A percentile compares a stretch with the other conserved stretches of the same genome.
Conservation (phyloP, 2,888 invertebrate species). For the Cephus pygmeus region DNA sequence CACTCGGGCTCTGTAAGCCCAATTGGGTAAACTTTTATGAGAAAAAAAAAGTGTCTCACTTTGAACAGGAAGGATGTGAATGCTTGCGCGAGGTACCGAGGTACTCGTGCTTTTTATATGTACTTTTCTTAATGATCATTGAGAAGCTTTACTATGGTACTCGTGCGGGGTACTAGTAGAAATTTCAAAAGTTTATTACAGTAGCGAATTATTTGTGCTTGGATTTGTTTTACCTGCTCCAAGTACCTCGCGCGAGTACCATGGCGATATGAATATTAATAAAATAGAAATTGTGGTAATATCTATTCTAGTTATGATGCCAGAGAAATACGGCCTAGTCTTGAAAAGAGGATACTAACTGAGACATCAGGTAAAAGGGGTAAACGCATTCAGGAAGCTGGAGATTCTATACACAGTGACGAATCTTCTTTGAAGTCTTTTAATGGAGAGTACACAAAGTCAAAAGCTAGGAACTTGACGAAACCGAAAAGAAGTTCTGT, state of each 20-base stretch:
- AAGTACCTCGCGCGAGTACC: background rate
- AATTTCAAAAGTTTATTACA: background rate
- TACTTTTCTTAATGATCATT: background rate
- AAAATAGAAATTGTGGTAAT: background rate
- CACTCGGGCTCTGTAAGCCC: background rate
- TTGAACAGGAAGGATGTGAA: background rate
- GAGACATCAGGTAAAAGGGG: background rate
- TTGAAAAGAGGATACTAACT: background rate
- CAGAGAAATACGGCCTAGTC: background rate
- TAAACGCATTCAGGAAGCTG: background rate
- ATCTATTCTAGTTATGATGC: background rate
- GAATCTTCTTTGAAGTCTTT: background rate
- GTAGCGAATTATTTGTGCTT: too few relatives aligned
- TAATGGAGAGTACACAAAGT: background rate
- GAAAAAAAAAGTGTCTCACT: background rate
- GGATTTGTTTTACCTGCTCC: background rate
- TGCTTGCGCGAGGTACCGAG: conserved; percentile 1
- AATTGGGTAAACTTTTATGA: background rate
- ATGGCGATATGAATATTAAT: background rate
- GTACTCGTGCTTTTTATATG: background rate
- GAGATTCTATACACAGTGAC: background rate
- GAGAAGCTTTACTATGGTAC: background rate
- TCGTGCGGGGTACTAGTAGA: background rate
- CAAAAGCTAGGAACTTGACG: background rate
- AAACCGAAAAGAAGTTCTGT: background rate